Conservation (phyloP, 2,113 vertebrate species). For the Lanius collurio region DNA sequence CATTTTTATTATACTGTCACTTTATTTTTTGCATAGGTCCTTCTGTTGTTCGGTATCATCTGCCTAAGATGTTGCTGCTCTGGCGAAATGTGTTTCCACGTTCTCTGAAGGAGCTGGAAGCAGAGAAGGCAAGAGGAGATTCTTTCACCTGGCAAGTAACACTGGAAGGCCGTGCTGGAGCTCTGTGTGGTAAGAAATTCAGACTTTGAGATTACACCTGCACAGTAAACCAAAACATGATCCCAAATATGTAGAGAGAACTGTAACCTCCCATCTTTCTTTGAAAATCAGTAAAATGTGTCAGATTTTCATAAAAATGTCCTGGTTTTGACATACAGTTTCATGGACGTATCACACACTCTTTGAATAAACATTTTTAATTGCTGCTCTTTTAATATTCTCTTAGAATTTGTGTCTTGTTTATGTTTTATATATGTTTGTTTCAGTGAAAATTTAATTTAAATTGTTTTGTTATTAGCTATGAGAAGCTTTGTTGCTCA, state of each 20-base stretch:
- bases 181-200: constrained; percentile 88
- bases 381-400: not conserved
- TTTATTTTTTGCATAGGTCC: constrained; percentile 76
- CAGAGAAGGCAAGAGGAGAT: constrained; percentile 95
- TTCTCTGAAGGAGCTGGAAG: constrained; percentile 95
- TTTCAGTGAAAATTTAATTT: not conserved
- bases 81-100: constrained; percentile 98
- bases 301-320: not conserved
- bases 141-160: constrained; percentile 98
- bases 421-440: not conserved
- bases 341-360: not conserved
- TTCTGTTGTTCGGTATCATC: constrained; percentile 94
- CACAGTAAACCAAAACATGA: not conserved
- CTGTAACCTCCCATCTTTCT: not conserved
- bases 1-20: not conserved
- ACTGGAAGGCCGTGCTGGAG: constrained; percentile 94
- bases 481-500: constrained; percentile 99
- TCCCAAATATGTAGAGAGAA: not conserved
- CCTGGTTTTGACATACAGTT: not conserved
- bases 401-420: not conserved
- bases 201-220: not conserved
- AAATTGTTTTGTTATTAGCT: constrained; percentile 71
- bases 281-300: not conserved
- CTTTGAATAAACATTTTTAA: not conserved
- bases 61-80: constrained; percentile 96